Evolutionary conservation across 2,113 vertebrate genomes (phyloP).

Genomic region (Calidris pygmaea): DNA sequence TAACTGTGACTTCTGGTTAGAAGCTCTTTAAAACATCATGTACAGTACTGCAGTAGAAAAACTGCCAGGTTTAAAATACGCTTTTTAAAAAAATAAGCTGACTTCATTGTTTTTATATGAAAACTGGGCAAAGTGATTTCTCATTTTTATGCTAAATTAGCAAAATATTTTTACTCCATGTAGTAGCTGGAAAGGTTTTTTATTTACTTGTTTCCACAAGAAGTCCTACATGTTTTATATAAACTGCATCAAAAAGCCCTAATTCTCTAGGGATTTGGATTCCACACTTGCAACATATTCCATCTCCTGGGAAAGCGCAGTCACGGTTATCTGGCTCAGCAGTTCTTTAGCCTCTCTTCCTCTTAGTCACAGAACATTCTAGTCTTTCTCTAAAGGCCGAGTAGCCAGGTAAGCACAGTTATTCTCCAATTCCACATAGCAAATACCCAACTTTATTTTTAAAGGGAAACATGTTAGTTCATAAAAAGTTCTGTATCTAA

Average conservation of each 20-base stretch:
- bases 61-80: background rate
- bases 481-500: background rate
- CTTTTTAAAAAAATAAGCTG: constrained; percentile 20
- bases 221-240: constrained; percentile 6
- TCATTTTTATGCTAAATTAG: constrained; percentile 27
- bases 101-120: constrained; percentile 41
- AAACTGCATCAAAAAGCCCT: background rate
- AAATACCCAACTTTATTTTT: background rate
- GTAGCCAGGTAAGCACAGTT: background rate
- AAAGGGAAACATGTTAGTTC: background rate
- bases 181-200: constrained; percentile 32
- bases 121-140: constrained; percentile 16
- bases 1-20: constrained; percentile 48
- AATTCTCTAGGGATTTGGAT: background rate
- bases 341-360: background rate
- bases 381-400: background rate
- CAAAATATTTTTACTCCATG: constrained; percentile 42
- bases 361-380: background rate
- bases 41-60: constrained; percentile 64
- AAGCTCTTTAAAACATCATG: constrained; percentile 31
- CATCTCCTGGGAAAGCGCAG: background rate
- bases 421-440: background rate
- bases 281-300: background rate
- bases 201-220: constrained; percentile 26
- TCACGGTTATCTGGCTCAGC: background rate